Evolutionary conservation across 92 coral and sea anemone genomes (phyloP).

Genomic region (Montipora capitata): DNA sequence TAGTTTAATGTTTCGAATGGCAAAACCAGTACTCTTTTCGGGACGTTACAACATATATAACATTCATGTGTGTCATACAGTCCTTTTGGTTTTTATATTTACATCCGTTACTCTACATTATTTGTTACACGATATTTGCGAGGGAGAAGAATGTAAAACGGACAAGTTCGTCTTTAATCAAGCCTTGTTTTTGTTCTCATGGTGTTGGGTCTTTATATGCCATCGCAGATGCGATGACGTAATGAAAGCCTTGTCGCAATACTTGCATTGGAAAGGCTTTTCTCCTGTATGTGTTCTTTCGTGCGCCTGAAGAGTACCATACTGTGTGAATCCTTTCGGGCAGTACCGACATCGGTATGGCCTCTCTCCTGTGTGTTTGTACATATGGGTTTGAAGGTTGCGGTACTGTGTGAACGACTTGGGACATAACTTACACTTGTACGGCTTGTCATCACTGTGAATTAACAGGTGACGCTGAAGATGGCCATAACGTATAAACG

Average conservation of each 20-base stretch:
- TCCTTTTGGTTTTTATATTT: background rate
- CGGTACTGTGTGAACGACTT: slow-evolving; percentile 98
- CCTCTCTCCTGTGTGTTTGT: slow-evolving; percentile 98
- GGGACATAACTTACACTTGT: slow-evolving; percentile 96
- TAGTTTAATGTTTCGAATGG: too few relatives aligned
- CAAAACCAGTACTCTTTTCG: too few relatives aligned
- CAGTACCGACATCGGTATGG: slow-evolving; percentile 95
- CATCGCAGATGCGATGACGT: slow-evolving; percentile 98
- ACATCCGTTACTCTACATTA: background rate
- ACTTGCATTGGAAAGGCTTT: slow-evolving; percentile 92
- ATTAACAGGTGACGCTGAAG: slow-evolving; percentile 94
- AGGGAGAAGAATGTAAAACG: background rate
- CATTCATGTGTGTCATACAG: background rate
- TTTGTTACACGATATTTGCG: background rate
- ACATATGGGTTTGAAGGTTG: slow-evolving; percentile 97
- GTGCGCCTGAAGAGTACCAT: slow-evolving; percentile 98
- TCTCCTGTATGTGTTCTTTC: slow-evolving; percentile 99
- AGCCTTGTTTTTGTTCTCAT: slow-evolving; percentile 34
- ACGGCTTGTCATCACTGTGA: slow-evolving; percentile 98
- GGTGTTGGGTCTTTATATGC: slow-evolving; percentile 97
- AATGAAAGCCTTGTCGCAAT: slow-evolving; percentile 93
- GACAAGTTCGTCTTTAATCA: background rate
- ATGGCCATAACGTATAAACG: slow-evolving; percentile 96
- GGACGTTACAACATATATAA: too few relatives aligned
- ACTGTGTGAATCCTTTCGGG: slow-evolving; percentile 98